Evolutionary conservation across 37 sponge, comb jelly and placozoan species (phyloP).

Genomic region (Aphrocallistes beatrix): DNA sequence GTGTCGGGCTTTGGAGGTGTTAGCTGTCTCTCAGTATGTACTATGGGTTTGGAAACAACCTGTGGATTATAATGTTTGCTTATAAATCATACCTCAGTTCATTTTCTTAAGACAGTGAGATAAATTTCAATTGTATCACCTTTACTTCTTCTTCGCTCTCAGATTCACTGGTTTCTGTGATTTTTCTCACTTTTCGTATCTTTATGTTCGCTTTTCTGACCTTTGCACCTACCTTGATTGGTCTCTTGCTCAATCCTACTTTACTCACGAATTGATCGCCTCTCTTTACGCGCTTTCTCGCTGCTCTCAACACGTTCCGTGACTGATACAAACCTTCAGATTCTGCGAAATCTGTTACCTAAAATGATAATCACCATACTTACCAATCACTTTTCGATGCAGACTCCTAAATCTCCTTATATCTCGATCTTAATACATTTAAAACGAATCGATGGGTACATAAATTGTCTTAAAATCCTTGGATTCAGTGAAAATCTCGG

Average conservation of each 20-base stretch:
- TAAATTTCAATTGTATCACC: too few species aligned
- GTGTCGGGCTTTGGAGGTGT: not conserved
- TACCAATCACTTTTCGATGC: too few species aligned
- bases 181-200: not conserved
- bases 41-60: too few species aligned
- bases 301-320: not conserved
- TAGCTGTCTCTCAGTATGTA: too few species aligned
- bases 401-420: not conserved
- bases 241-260: not conserved
- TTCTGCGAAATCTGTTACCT: slow-evolving; percentile 1
- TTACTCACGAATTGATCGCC: not conserved
- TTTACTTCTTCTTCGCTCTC: not conserved
- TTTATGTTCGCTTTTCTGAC: not conserved
- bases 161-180: not conserved
- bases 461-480: too few species aligned
- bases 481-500: too few species aligned
- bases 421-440: not conserved
- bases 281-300: slow-evolving; percentile 14
- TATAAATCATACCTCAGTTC: too few species aligned
- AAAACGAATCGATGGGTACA: not conserved
- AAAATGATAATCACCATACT: not conserved
- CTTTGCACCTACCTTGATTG: not conserved
- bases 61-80: too few species aligned
- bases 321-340: slow-evolving; percentile 5
- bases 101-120: too few species aligned